Base-by-base conservation (phyloP, 1,140 invertebrate species). In the Drosophila teissieri region DNA sequence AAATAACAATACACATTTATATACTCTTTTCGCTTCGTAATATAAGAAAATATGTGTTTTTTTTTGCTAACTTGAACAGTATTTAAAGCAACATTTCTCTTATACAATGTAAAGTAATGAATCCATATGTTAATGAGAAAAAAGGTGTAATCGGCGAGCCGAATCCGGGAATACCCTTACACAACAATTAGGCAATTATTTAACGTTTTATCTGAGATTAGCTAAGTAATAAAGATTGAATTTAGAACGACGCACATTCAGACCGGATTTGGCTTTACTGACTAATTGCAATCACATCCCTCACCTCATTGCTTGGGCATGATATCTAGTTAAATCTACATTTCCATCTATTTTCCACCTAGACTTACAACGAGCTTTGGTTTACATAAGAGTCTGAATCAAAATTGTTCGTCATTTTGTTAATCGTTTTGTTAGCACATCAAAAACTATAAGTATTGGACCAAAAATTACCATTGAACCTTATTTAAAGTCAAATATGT, bases 381-480 rank as follows among this genome's bases (percentile, higher is more conserved):
- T 22, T 64, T 55, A 15, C 53, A 27, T 65, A 56, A 51, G 69
- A 73, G 37, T 56, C 51, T 24, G 49, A 55, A 77, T 77, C 54
- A 53, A 76, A 68, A 22, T 39, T 67, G 36, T 53, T 75, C 55
- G 19, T 6, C 39, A 40, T 44, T 64, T 42, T 14, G 31, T 63
- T 53, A 55, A 11, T 56, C 62, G 3, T 48, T 36, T 60, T 19
- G 19, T 67, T 48, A 75, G 60, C 73, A 65, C 80, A 76, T 86
- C 78, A 70, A 88, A 81, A 86, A 86, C 83, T 88, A 83, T 83
- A 88, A 76, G 52, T 86, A 86, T 86, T 86, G 83, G 83, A 86
- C 83, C 83, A 86, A 86, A 86, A 86, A 88, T 86, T 86, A 88
- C 83, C 70, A 83, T 86, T 86, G 79, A 86, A 88, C 83, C 79